Conservation (phyloP, 1,140 invertebrate genomes). For the Solenopsis fugax region DNA sequence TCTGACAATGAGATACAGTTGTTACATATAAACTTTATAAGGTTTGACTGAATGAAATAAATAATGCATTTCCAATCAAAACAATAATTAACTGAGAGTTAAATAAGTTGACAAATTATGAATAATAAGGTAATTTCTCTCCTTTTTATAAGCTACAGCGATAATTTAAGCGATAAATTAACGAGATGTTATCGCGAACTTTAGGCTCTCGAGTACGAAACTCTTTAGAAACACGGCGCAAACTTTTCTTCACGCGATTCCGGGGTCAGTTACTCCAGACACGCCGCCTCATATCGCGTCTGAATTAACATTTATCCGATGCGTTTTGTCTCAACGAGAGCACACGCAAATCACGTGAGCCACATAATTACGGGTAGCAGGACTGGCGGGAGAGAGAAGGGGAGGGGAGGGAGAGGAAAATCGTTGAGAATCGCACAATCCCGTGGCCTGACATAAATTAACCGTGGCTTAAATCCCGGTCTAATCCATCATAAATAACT, state of each 20-base stretch:
- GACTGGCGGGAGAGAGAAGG: not conserved
- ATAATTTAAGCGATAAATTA: constrained; percentile 30
- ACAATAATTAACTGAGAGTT: not conserved
- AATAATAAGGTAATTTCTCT: constrained; percentile 9
- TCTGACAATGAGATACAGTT: not conserved
- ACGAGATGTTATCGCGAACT: constrained; percentile 32
- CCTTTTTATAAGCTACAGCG: constrained; percentile 4
- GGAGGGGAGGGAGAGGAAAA: constrained; percentile 59
- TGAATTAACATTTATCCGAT: constrained; percentile 47
- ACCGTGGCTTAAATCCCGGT: constrained; percentile 83
- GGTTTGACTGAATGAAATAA: not conserved
- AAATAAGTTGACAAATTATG: constrained; percentile 10
- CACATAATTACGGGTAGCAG: constrained; percentile 4
- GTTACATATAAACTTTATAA: not conserved
- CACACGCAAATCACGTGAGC: constrained; percentile 40
- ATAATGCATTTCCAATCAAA: not conserved
- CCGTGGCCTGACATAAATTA: constrained; percentile 83
- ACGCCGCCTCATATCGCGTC: constrained; percentile 24
- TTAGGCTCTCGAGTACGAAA: not conserved
- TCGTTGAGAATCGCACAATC: constrained; percentile 77
- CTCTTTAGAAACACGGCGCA: not conserved
- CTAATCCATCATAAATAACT: constrained; percentile 86
- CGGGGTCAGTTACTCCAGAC: not conserved
- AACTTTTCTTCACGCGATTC: constrained; percentile 53
- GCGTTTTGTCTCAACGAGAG: constrained; percentile 47